Base-by-base conservation (phyloP, 2,888 invertebrate genomes). In the Tryphoninae sp. region DNA sequence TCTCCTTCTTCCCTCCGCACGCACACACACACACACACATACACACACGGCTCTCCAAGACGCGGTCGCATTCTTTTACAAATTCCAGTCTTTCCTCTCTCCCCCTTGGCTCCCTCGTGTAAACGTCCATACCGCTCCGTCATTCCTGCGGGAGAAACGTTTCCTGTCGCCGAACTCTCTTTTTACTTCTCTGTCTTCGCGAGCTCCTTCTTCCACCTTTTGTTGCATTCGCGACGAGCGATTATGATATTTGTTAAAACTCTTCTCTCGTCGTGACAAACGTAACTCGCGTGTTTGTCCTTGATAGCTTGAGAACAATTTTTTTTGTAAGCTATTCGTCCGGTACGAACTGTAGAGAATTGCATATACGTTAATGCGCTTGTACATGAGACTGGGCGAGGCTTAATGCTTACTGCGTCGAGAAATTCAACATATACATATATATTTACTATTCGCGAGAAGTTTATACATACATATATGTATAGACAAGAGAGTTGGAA, bases 21-120 rank as follows among this genome's bases (percentile, higher is more conserved):
- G 65, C 80, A 67, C 67, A 26, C 3, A 33, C 7, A 33, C 4
- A 33, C 33, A 59, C 73, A 69, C 80, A 67, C 62, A 40, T 4
- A 26, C 26, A 26, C 26, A 33, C 33, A 59, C 26, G 69, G 62
- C 72, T 23, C 76, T 68, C 58, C 42, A 68, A 59, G 68, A 72
- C 67, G 83, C 86, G 88, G 88, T 86, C 87, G 86, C 88, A 89
- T 89, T 89, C 89, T 86, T 89, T 73, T 80, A 79, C 45, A 76
- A 86, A 88, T 89, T 88, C 88, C 88, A 86, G 61, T 72, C 80
- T 73, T 33, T 53, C 55, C 40, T 58, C 40, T 78, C 33, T 53
- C 42, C 22, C n/a, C 26, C 42, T 40, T 3, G 2, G 11, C 16
- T 62, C 45, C 59, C 79, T 77, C 64, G 74, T 65, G 40, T 53